phyloP scores from a whole-genome alignment of 2,797 vertebrate genomes.

The Oophaga sylvatica region DNA sequence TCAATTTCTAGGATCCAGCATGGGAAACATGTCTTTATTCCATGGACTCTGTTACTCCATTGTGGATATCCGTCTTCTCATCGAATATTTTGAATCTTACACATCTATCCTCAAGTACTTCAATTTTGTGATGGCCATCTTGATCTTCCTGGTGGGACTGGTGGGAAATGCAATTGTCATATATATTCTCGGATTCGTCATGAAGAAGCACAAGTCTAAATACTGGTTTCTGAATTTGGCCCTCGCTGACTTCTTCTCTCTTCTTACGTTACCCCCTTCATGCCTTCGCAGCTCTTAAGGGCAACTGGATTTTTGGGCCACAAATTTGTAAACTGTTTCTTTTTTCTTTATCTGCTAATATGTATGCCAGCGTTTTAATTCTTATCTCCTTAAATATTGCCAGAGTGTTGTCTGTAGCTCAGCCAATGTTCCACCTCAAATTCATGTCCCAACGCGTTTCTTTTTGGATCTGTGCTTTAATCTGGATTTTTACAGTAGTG shows the following conservation, averaged over 20 bases:
- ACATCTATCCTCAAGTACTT: not conserved
- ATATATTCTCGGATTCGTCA: not conserved
- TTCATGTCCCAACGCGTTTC: not conserved
- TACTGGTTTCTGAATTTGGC: conserved; percentile 55
- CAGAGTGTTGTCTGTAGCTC: conserved; percentile 23
- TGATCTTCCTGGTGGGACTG: conserved; percentile 1
- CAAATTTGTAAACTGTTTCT: conserved; percentile 26
- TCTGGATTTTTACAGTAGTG: conserved; percentile 26
- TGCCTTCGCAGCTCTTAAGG: not conserved
- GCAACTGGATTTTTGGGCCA: conserved; percentile 28
- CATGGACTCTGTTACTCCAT: conserved; percentile 5
- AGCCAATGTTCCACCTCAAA: conserved; percentile 38
- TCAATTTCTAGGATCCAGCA: conserved; percentile 18
- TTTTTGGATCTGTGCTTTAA: not conserved
- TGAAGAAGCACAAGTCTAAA: conserved; percentile 36
- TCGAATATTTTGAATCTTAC: not conserved
- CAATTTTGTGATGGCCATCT: conserved; percentile 4
- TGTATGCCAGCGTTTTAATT: conserved; percentile 36
- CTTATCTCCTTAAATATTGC: conserved; percentile 39
- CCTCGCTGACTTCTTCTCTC: conserved; percentile 21
- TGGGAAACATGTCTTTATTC: conserved; percentile 4
- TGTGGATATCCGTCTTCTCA: not conserved
- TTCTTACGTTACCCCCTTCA: conserved; percentile 41
- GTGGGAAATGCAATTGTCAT: conserved; percentile 34
- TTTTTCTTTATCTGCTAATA: not conserved